Evolutionary conservation across 2,797 vertebrate species (phyloP), one percentile per base, ranked within the genome.

Genomic region (Nyctalus aviator): DNA sequence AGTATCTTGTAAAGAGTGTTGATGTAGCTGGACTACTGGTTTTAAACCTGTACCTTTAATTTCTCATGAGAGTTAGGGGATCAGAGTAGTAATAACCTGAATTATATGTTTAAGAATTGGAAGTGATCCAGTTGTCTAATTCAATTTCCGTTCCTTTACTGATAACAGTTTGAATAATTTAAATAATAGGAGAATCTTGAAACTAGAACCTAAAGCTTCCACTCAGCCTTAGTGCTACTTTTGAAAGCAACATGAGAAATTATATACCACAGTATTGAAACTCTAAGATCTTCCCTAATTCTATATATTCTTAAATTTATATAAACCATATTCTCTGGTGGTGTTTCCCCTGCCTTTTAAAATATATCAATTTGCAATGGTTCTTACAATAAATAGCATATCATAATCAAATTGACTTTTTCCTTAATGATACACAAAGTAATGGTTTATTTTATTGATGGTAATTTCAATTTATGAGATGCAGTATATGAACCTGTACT

Each of bases 41-140:
- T 94, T 68, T 57, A 78, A 90, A 85, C n/a, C 46, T 76, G 7
- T 37, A 64, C 8, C n/a, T 85, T 92, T 68, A 83, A 68, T 66
- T 71, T 84, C 50, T 87, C 41, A 71, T 78, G 79, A 59, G 44
- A 25, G 27, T 73, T 50, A 72, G 73, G n/a, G 79, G 18, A 84
- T 27, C 41, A 21, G 4, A 73, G 30, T 72, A 75, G 77, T 41
- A 90, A 72, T 37, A n/a, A 68, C 55, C 46, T 73, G 27, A 73
- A 72, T 72, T n/a, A 20, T 7, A 79, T 7, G 10, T 84, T 77
- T 30, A 85, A 64, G 35, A 92, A 88, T 15, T 41, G 10, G 15
- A 83, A 92, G 35, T 35, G 27, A 76, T 48, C 35, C 50, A 62
- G 23, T 53, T 66, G 21, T 78, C 41, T 85, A 46, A 59, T 57